Evolutionary conservation across 2,888 invertebrate species (phyloP).

Genomic region (Brassicogethes aeneus): DNA sequence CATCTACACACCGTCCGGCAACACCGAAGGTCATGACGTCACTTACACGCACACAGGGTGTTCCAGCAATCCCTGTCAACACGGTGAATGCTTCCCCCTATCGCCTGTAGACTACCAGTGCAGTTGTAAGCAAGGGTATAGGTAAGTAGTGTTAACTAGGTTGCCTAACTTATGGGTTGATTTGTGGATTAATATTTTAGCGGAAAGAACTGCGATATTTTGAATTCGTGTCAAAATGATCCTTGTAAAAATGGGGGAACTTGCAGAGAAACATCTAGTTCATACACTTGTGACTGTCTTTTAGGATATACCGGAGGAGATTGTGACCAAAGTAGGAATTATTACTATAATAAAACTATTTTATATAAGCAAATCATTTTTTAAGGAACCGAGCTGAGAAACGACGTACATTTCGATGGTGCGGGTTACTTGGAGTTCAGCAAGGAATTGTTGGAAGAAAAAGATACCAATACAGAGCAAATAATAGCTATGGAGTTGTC

Average conservation of each 20-base stretch:
- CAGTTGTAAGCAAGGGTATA: constrained; percentile 43
- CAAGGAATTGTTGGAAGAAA: constrained; percentile 54
- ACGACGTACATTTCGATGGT: constrained; percentile 62
- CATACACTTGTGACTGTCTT: constrained; percentile 71
- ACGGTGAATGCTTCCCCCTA: constrained; percentile 29
- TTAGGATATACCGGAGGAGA: constrained; percentile 68
- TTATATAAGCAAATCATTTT: neutral
- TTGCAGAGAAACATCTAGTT: constrained; percentile 50
- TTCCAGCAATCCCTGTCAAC: constrained; percentile 50
- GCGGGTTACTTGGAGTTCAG: constrained; percentile 71
- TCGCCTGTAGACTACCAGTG: constrained; percentile 46
- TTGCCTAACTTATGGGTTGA: no score
- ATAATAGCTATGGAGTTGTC: constrained; percentile 66
- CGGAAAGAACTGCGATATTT: constrained; percentile 54
- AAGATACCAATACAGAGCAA: constrained; percentile 50
- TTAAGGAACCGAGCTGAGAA: constrained; percentile 44
- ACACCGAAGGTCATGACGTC: no score
- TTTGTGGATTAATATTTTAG: no score
- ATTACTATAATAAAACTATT: no score
- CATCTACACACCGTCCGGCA: constrained; percentile 19
- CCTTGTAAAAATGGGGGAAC: constrained; percentile 77
- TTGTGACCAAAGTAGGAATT: constrained; percentile 44
- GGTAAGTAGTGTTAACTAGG: no score
- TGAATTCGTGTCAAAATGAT: constrained; percentile 53
- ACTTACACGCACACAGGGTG: constrained; percentile 38